Evolutionary conservation across 2,113 vertebrate genomes (phyloP).

Genomic region (Scolopax mira): DNA sequence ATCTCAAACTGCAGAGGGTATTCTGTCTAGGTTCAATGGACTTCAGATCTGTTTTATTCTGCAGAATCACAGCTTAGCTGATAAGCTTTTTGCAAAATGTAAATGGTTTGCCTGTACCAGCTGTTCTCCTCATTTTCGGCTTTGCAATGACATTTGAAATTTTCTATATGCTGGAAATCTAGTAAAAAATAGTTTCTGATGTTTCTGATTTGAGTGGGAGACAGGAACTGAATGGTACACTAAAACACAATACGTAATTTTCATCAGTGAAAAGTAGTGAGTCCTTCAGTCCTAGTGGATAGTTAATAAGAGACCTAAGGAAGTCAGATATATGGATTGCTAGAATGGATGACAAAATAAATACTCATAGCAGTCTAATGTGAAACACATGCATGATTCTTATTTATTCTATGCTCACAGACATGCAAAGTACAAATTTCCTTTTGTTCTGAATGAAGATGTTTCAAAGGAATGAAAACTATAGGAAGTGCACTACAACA

Average conservation of each 20-base stretch:
- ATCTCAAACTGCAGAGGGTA: background rate
- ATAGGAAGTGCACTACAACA: background rate
- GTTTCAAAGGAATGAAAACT: background rate
- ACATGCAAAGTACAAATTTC: background rate
- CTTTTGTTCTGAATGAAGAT: background rate
- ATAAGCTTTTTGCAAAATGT: slow-evolving; percentile 35
- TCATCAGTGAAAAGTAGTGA: background rate
- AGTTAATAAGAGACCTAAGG: background rate
- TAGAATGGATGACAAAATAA: slow-evolving; percentile 19
- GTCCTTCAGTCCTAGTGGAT: slow-evolving; percentile 26
- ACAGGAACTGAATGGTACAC: slow-evolving; percentile 17
- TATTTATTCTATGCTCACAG: background rate
- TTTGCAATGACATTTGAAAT: slow-evolving; percentile 1
- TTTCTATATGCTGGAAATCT: background rate
- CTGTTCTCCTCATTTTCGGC: background rate
- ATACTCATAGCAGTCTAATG: slow-evolving; percentile 30
- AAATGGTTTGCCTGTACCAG: slow-evolving; percentile 3
- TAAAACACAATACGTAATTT: slow-evolving; percentile 18
- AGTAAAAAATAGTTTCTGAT: slow-evolving; percentile 14
- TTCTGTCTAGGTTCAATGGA: background rate
- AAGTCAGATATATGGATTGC: slow-evolving; percentile 7
- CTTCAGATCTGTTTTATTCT: slow-evolving; percentile 10
- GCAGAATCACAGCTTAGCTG: background rate
- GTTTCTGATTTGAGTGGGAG: slow-evolving; percentile 47
- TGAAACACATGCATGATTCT: slow-evolving; percentile 2